These are phyloP conservation scores for Temnothorax ravouxi DNA, from an alignment of 2,888 invertebrate species.

Conservation along the genomic window DNA sequence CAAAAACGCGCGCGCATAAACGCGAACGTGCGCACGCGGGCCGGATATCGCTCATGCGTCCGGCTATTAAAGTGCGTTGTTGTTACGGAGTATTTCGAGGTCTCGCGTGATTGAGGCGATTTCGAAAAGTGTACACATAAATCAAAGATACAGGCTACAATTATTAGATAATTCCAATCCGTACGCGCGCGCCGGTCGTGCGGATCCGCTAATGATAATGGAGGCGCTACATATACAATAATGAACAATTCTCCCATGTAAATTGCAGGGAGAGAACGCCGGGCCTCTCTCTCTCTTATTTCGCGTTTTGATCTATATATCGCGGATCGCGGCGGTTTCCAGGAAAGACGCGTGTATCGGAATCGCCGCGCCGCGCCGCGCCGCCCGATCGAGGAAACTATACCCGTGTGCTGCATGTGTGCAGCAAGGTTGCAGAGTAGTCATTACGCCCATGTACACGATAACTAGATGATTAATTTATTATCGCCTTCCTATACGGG, in stretches of 20 bases:
- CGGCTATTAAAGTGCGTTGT: slow-evolving; percentile 11
- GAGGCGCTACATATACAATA: slow-evolving; percentile 1
- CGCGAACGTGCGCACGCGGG: background rate
- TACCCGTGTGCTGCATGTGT: background rate
- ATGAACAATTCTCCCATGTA: slow-evolving; percentile 47
- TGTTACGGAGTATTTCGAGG: slow-evolving; percentile 26
- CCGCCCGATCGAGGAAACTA: background rate
- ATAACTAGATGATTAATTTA: slow-evolving; percentile 56
- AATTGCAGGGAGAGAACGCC: slow-evolving; percentile 22
- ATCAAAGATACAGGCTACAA: slow-evolving; percentile 28
- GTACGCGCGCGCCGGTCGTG: slow-evolving; percentile 18
- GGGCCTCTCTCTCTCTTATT: background rate
- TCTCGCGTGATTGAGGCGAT: slow-evolving; percentile 37
- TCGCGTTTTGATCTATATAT: slow-evolving; percentile 16
- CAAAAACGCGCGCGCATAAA: background rate
- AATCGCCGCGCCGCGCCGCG: background rate
- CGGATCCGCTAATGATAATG: slow-evolving; percentile 22
- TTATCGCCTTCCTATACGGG: slow-evolving; percentile 45
- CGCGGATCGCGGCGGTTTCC: background rate
- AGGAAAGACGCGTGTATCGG: background rate
- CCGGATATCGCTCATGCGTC: background rate
- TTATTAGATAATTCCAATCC: slow-evolving; percentile 46
- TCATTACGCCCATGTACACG: slow-evolving; percentile 46
- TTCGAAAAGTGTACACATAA: slow-evolving; percentile 37
- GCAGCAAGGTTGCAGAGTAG: background rate